Base-by-base conservation (phyloP, 2,113 vertebrate genomes). In the Numida meleagris region DNA sequence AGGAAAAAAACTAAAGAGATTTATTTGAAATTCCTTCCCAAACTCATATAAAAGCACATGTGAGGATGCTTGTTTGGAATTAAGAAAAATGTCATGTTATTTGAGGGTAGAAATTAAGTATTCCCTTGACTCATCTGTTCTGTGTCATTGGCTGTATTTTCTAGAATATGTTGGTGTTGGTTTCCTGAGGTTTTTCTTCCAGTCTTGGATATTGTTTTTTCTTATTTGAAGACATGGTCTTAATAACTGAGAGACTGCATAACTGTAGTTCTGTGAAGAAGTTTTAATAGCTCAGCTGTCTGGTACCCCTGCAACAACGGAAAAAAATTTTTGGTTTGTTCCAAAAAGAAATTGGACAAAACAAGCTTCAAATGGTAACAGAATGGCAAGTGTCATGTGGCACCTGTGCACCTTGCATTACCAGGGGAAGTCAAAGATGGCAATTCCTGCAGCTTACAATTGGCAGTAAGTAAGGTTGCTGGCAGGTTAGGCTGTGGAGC, bases 21-120 rank as follows among this genome's bases (percentile, higher is more conserved):
- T 93, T 40, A 42, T 89, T 73, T 76, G 27, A 94, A 80, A 91
- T 86, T 86, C 12, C 14, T 92, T 86, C 46, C 33, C 43, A 75
- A 63, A 55, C 4, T 72, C 4, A 1, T 53, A 33, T 42, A 19
- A 90, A 85, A 67, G 25, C 7, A 4, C 27, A 6, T 21, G 36
- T 63, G 34, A 74, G 25, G 83, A 67, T 63, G 23, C 6, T 73
- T 86, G 14, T 38, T 62, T 59, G 18, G 45, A 95, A 55, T 71
- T 36, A 77, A 40, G 14, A 50, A 71, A 88, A 94, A 63, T 15
- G 5, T 17, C 23, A 46, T 24, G 68, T 87, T 88, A 25, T 74
- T 86, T 75, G 46, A 84, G 62, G 66, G 61, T 31, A 90, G 43
- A 70, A 66, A 2, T 86, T 80, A 34, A 65, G 62, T 29, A 71